Conservation (phyloP, 2,797 vertebrate genomes). For the Dicrostonyx torquatus region DNA sequence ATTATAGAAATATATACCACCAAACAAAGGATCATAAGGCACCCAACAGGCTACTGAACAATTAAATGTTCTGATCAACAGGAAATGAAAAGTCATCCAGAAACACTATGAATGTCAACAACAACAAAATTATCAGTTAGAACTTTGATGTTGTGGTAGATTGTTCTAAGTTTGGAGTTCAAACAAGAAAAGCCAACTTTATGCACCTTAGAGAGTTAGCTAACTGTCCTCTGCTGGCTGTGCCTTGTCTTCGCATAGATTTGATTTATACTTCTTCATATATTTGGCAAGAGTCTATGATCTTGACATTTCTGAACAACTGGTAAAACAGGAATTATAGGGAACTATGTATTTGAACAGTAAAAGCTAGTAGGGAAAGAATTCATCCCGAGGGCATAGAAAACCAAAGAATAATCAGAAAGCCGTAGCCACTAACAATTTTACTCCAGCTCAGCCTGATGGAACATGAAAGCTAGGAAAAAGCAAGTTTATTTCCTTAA, state of each 20-base stretch:
- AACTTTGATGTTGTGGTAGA: constrained; percentile 57
- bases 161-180: constrained; percentile 70
- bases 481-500: background rate
- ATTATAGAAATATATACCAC: constrained; percentile 18
- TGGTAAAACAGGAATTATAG: constrained; percentile 8
- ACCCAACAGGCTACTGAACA: background rate
- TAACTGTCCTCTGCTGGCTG: constrained; percentile 64
- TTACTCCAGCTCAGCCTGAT: background rate
- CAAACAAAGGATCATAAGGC: background rate
- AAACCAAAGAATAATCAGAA: background rate
- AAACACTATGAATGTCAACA: background rate
- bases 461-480: background rate
- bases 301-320: constrained; percentile 2
- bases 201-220: constrained; percentile 62
- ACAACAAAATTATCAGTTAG: background rate
- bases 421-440: background rate
- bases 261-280: constrained; percentile 49
- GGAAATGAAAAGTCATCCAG: constrained; percentile 15
- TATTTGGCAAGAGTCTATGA: constrained; percentile 18
- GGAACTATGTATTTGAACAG: background rate
- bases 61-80: background rate
- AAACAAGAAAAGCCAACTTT: constrained; percentile 73
- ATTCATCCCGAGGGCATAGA: background rate
- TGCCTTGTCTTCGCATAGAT: constrained; percentile 58
- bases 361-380: background rate